phyloP scores from a whole-genome alignment of 2,888 invertebrate genomes.

The Volucella inflata region DNA sequence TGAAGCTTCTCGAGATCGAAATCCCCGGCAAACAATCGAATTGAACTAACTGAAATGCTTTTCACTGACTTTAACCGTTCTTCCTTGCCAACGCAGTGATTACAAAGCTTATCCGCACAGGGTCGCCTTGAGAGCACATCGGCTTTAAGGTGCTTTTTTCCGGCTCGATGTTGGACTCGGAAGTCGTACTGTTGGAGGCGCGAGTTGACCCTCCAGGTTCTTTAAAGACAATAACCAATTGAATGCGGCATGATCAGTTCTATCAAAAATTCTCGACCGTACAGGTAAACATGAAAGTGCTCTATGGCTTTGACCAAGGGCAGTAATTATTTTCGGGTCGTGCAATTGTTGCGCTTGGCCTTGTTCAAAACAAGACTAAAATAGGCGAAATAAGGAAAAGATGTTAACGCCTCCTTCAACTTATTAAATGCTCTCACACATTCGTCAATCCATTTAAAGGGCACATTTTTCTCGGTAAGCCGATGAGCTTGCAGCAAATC shows the following conservation, averaged over 20 bases:
- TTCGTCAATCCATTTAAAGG: constrained; percentile 22
- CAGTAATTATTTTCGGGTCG: too few species aligned
- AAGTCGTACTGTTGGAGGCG: constrained; percentile 16
- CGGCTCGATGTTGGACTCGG: too few species aligned
- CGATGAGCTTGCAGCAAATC: constrained; percentile 29
- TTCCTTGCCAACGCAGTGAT: too few species aligned
- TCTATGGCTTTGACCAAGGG: too few species aligned
- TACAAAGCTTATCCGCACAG: too few species aligned
- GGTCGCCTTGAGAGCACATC: constrained; percentile 27
- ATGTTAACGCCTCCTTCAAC: too few species aligned
- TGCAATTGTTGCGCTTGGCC: constrained; percentile 19
- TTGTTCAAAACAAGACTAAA: constrained; percentile 23
- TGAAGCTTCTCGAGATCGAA: too few species aligned
- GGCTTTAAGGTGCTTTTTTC: constrained; percentile 17
- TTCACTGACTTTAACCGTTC: too few species aligned
- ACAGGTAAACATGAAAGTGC: too few species aligned
- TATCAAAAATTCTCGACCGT: too few species aligned
- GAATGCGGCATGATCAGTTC: constrained; percentile 33
- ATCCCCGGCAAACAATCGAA: too few species aligned
- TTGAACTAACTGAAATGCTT: too few species aligned
- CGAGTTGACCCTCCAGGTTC: constrained; percentile 28
- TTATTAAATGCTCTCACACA: constrained; percentile 2
- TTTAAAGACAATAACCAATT: constrained; percentile 29
- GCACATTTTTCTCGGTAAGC: constrained; percentile 32
- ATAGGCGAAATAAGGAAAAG: constrained; percentile 37